Conservation (phyloP, 2,113 vertebrate species). For the Poecilia latipinna region DNA sequence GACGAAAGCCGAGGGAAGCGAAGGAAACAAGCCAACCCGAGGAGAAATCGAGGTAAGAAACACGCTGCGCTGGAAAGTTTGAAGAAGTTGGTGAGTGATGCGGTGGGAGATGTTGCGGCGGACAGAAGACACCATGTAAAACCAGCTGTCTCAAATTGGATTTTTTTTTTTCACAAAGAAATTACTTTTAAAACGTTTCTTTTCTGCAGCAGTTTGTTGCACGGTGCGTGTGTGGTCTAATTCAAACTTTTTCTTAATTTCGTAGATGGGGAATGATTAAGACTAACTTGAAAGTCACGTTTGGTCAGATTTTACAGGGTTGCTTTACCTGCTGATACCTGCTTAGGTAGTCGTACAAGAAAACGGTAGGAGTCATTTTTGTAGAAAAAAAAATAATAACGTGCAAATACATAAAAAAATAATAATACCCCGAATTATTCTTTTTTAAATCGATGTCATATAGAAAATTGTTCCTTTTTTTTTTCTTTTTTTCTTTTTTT, state of each 20-base stretch:
- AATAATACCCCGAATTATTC: not conserved
- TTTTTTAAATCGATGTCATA: not conserved
- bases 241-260: not conserved
- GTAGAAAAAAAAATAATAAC: not conserved
- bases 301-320: not conserved
- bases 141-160: not conserved
- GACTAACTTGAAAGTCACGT: not conserved
- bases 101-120: slow-evolving; percentile 31
- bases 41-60: slow-evolving; percentile 81
- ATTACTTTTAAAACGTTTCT: not conserved
- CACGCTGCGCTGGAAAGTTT: slow-evolving; percentile 38
- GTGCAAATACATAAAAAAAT: not conserved
- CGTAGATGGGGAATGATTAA: not conserved
- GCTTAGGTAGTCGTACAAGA: not conserved
- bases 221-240: not conserved
- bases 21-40: slow-evolving; percentile 85
- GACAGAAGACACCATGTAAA: not conserved
- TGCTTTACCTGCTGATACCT: not conserved
- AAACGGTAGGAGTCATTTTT: not conserved
- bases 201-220: not conserved
- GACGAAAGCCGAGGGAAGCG: slow-evolving; percentile 83
- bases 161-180: not conserved
- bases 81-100: slow-evolving; percentile 45
- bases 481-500: not conserved
- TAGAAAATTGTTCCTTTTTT: not conserved